Evolutionary conservation across 2,888 invertebrate genomes (phyloP), one percentile per base, ranked within the genome.

Genomic region (Scaptomyza tumidula): DNA sequence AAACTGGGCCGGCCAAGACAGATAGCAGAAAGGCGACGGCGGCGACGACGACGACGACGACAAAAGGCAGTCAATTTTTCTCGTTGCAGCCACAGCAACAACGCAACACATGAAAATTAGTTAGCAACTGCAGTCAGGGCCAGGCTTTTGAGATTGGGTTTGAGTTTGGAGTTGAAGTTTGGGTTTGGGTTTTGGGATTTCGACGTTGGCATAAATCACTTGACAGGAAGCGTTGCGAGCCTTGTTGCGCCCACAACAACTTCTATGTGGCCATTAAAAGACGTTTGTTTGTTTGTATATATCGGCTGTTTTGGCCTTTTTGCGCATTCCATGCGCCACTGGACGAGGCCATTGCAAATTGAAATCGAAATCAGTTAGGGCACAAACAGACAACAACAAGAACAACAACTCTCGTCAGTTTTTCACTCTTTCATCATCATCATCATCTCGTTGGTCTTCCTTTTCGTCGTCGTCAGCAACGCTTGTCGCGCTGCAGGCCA

Each of bases 351-450:
- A 77, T 68, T 60, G 59, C 70, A 84, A 88, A 86, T 88, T 85
- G 88, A 85, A 85, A 85, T 88, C 89, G 87, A 86, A 86, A 87
- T 88, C 85, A 86, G 88, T 88, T 83, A 59, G 66, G 60, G n/a
- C 39, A 24, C 31, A 55, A 37, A 37, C 14, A 69, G 57, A 55
- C 66, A 70, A 63, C 39, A 43, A 57, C 59, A 62, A 46, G 53
- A 35, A 19, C 44, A 43, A 39, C 44, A 44, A 43, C 52, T 61
- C 71, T 71, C 77, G 57, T 80, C 80, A 69, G 56, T 44, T 56
- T 45, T 39, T 52, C 44, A 49, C 72, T 44, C 73, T 67, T n/a
- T 44, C 44, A 44, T 44, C 44, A 43, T 44, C 44, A 43, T 19
- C 67, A 65, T 67, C 71, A 60, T 61, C 52, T 48, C 9, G 53